Conservation (phyloP, 2,797 vertebrate species). For the Meda fulgida region DNA sequence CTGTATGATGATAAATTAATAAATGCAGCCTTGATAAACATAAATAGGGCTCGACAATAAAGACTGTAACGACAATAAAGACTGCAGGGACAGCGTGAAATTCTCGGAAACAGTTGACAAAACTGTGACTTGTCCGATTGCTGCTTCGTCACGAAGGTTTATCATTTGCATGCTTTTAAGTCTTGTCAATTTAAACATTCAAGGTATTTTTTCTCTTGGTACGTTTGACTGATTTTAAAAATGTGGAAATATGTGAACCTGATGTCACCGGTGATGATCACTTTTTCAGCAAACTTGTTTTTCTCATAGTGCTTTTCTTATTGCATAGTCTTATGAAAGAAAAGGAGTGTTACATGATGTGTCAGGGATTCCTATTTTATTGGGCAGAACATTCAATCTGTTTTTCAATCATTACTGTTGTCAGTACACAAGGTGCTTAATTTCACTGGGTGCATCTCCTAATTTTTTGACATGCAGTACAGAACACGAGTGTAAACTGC, state of each 20-base stretch:
- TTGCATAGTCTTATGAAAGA: neutral
- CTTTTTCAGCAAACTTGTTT: constrained; percentile 13
- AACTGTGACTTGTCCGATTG: no score
- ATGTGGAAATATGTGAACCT: neutral
- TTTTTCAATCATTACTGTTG: neutral
- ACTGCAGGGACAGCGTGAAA: no score
- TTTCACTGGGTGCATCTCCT: neutral
- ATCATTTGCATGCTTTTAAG: no score
- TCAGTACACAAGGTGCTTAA: neutral
- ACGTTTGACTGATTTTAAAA: neutral
- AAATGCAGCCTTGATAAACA: no score
- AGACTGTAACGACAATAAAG: no score
- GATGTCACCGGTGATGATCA: neutral
- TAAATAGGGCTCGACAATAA: no score
- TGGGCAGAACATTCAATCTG: neutral
- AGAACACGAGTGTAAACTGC: constrained; percentile 3
- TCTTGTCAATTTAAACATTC: no score
- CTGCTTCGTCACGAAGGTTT: no score
- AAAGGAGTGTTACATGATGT: neutral
- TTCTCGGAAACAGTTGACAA: no score
- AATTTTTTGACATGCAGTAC: neutral
- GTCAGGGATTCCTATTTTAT: neutral
- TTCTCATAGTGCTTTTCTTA: neutral
- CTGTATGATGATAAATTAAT: no score
- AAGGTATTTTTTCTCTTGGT: no score